Evolutionary conservation across 2,113 vertebrate species (phyloP).

Genomic region (Stegostoma tigrinum): DNA sequence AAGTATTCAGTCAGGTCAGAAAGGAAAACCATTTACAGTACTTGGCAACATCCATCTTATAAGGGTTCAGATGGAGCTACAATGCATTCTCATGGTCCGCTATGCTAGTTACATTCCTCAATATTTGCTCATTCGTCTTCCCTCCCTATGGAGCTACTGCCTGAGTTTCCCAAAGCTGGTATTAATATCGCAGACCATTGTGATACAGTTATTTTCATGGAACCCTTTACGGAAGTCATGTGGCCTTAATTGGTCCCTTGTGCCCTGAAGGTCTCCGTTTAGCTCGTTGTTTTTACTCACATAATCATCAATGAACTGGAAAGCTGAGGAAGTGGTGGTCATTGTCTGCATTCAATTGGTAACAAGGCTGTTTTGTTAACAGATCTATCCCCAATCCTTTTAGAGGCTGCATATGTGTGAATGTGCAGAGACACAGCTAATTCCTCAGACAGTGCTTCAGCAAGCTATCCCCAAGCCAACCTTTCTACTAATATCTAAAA

Average conservation of each 20-base stretch:
- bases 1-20: slow-evolving; percentile 59
- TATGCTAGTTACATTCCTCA: slow-evolving; percentile 66
- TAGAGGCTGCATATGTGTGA: neutral
- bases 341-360: slow-evolving; percentile 64
- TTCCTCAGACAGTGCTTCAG: slow-evolving; percentile 1
- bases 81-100: slow-evolving; percentile 57
- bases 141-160: slow-evolving; percentile 71
- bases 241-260: slow-evolving; percentile 89
- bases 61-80: slow-evolving; percentile 62
- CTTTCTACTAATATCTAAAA: neutral
- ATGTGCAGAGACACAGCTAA: neutral
- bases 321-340: slow-evolving; percentile 82
- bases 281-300: slow-evolving; percentile 85
- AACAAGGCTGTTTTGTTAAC: slow-evolving; percentile 73
- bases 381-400: slow-evolving; percentile 47
- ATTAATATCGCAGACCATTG: slow-evolving; percentile 99
- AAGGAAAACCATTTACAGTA: slow-evolving; percentile 68
- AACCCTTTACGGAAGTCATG: slow-evolving; percentile 92
- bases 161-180: slow-evolving; percentile 90
- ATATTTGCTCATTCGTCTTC: slow-evolving; percentile 72
- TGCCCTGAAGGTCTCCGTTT: slow-evolving; percentile 74
- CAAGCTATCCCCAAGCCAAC: neutral
- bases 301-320: slow-evolving; percentile 88
- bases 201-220: slow-evolving; percentile 97
- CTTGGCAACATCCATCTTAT: slow-evolving; percentile 57